Evolutionary conservation across 2,797 vertebrate species (phyloP).

Genomic region (Masticophis lateralis): DNA sequence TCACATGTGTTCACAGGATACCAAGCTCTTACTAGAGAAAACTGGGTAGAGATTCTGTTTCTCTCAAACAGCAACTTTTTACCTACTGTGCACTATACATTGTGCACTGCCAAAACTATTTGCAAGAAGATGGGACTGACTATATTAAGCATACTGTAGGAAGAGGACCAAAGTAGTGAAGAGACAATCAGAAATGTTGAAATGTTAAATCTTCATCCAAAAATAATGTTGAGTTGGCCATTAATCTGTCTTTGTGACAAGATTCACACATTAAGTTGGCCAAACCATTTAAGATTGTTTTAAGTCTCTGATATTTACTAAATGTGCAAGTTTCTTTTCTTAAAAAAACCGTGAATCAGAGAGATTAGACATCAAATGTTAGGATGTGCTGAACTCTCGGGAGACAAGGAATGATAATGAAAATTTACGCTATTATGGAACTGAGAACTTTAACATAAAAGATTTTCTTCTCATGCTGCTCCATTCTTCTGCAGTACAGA

Average conservation of each 20-base stretch:
- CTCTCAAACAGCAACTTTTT: background rate
- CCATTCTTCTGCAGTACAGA: background rate
- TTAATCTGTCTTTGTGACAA: background rate
- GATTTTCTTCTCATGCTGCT: background rate
- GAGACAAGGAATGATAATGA: background rate
- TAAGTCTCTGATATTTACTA: background rate
- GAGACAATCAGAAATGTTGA: background rate
- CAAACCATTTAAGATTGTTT: background rate
- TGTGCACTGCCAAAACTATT: background rate
- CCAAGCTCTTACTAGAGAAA: background rate
- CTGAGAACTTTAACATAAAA: background rate
- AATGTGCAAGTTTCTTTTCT: background rate
- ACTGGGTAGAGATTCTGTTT: background rate
- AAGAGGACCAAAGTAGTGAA: background rate
- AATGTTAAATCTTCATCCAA: background rate
- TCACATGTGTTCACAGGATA: background rate
- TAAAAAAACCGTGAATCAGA: background rate
- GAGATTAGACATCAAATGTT: constrained; percentile 5
- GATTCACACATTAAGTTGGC: background rate
- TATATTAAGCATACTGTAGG: background rate
- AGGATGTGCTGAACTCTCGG: background rate
- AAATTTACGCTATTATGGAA: background rate
- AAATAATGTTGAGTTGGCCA: background rate
- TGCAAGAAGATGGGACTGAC: background rate
- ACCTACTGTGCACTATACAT: background rate